Evolutionary conservation across 2,888 invertebrate genomes (phyloP), one percentile per base, ranked within the genome.

Genomic region (Melipona beecheii): DNA sequence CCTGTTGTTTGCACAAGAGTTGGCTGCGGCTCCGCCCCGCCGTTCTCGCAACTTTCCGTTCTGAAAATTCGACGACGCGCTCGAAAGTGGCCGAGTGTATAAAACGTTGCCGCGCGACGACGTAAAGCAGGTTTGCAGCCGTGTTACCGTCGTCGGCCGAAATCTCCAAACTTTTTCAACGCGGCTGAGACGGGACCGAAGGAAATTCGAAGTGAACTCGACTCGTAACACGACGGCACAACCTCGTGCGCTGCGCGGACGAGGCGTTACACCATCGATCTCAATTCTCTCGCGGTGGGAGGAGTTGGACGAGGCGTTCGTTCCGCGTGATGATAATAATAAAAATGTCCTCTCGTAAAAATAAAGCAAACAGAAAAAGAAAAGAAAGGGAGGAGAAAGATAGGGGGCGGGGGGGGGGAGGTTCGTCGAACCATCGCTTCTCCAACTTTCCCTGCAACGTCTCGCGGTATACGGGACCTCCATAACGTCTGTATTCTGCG

Each of bases 401-500:
- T n/a, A 19, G 31, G 49, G 19, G 68, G 11, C 6, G 13, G 21
- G 65, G 27, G 36, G 21, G 21, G n/a, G n/a, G 52, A 56, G 71
- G 21, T 60, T 19, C 66, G 65, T 60, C 62, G 75, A 81, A 78
- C 74, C 73, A 54, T 4, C 52, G 27, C n/a, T 72, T 69, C 72
- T 31, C 52, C 27, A 79, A 71, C 74, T 84, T 85, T 66, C 49
- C 68, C 27, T 43, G 77, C 49, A n/a, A 70, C 43, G 64, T 56
- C 76, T 31, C 75, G 65, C 56, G 78, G 71, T 77, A 65, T 81
- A 75, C 70, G 81, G 69, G 71, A 60, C 75, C 81, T 73, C 75
- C 75, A 54, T 78, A 84, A 84, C 84, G 85, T 84, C 85, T 86
- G 81, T 86, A 86, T 84, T 74, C 85, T 13, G 81, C 80, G 84